Percentiles rank a stretch among this genome's conserved stretches.
These are phyloP conservation scores for Paratilapia polleni DNA, from an alignment of 2,113 vertebrate species.

Conservation along the genomic window DNA sequence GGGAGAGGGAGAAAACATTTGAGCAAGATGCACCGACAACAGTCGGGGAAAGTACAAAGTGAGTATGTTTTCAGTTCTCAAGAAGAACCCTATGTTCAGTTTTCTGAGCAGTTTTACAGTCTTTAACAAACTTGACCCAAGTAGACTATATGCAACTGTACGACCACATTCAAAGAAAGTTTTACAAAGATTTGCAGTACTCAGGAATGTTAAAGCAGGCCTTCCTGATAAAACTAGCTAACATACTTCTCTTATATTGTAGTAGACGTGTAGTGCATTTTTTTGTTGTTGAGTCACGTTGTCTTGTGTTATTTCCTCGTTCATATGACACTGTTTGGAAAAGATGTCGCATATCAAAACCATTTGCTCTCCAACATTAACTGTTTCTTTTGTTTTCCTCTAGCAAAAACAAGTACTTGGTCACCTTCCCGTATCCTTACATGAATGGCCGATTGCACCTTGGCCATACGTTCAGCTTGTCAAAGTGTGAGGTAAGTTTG, in stretches of 20 bases:
- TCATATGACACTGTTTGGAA: neutral
- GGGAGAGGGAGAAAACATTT: conserved; percentile 88
- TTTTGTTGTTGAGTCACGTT: neutral
- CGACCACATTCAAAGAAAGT: neutral
- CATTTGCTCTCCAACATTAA: neutral
- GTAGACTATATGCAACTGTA: neutral
- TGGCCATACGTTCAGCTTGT: conserved; percentile 95
- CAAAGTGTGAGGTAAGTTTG: conserved; percentile 93
- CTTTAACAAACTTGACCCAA: neutral
- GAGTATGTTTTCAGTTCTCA: conserved; percentile 23
- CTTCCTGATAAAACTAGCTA: neutral
- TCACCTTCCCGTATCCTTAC: conserved; percentile 96
- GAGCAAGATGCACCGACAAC: conserved; percentile 81
- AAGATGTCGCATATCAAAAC: neutral
- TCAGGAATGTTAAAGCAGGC: neutral
- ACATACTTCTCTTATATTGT: neutral
- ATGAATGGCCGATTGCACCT: conserved; percentile 98
- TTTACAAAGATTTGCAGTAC: neutral
- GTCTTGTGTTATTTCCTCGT: neutral
- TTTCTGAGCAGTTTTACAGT: neutral
- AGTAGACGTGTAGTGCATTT: neutral
- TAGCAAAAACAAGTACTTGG: conserved; percentile 92
- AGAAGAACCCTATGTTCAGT: neutral
- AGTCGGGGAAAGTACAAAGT: conserved; percentile 72
- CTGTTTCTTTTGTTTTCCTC: conserved; percentile 26